These are phyloP conservation scores for Eulemur coronatus DNA, from an alignment of 2,797 vertebrate species.

Conservation along the genomic window DNA sequence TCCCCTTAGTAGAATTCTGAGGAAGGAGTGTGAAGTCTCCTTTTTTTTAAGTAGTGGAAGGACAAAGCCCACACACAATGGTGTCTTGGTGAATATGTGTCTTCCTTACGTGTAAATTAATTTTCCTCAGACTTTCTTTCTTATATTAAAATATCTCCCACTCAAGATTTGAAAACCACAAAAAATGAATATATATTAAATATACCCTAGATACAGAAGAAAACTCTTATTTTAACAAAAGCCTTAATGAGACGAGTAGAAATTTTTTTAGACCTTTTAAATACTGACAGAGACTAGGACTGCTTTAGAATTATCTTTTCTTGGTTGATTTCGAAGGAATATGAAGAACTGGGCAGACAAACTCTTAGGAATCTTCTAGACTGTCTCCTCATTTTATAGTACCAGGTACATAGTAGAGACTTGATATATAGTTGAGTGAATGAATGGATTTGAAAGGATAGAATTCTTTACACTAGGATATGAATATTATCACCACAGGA, in stretches of 20 bases:
- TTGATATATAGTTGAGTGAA: not conserved
- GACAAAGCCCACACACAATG: not conserved
- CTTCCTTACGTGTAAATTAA: conserved; percentile 1
- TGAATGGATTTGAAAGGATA: not conserved
- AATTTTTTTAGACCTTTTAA: not conserved
- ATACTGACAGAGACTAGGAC: not conserved
- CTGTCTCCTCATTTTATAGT: not conserved
- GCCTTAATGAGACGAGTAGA: not conserved
- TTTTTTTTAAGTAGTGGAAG: not conserved
- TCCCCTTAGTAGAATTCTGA: not conserved
- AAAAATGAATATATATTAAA: not conserved
- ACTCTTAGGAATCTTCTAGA: not conserved
- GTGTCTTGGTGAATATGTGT: not conserved
- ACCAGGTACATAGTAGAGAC: not conserved
- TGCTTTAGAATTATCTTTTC: not conserved
- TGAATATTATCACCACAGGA: not conserved
- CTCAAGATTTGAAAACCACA: not conserved
- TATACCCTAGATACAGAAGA: not conserved
- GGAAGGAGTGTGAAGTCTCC: not conserved
- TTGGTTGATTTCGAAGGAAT: not conserved
- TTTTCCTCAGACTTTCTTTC: conserved; percentile 41
- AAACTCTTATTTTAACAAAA: not conserved
- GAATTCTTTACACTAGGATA: not conserved
- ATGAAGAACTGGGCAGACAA: not conserved
- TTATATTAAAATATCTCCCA: not conserved